Percentiles rank a stretch among this genome's conserved stretches.
Evolutionary conservation across 2,113 vertebrate species (phyloP).

Genomic region (Peromyscus leucopus): DNA sequence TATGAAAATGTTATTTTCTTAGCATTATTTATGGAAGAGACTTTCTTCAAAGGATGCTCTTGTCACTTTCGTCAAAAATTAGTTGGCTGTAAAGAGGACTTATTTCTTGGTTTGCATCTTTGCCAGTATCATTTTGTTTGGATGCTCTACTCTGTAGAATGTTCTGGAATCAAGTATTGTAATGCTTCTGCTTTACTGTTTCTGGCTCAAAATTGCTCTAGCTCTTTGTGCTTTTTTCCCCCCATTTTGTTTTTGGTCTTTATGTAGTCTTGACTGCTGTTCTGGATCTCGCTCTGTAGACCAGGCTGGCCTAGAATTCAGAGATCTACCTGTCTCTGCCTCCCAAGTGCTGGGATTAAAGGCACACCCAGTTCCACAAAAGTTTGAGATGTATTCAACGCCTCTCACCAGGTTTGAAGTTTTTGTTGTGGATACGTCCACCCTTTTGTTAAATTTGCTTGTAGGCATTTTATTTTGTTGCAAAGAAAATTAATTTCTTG

Average conservation of each 20-base stretch:
- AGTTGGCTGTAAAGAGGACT: background rate
- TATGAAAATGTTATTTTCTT: background rate
- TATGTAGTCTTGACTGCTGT: no score
- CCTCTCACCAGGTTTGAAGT: no score
- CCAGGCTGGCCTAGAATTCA: background rate
- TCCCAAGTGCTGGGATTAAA: background rate
- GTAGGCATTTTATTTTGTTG: background rate
- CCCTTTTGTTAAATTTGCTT: background rate
- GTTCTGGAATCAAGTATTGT: background rate
- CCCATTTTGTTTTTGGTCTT: background rate
- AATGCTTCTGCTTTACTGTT: background rate
- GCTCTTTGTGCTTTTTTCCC: background rate
- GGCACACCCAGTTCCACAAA: background rate
- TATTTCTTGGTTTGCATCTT: background rate
- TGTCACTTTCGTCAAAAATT: background rate
- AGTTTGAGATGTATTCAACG: no score
- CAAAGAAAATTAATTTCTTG: background rate
- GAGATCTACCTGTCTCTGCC: background rate
- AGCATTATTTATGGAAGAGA: background rate
- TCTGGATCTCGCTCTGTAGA: background rate
- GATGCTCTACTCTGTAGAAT: background rate
- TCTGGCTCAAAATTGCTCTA: background rate
- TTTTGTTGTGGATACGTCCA: no score
- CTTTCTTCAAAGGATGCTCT: background rate
- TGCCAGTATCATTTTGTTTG: background rate